Base-by-base conservation (phyloP, 2,888 invertebrate species). In the Loripinus fragilis region DNA sequence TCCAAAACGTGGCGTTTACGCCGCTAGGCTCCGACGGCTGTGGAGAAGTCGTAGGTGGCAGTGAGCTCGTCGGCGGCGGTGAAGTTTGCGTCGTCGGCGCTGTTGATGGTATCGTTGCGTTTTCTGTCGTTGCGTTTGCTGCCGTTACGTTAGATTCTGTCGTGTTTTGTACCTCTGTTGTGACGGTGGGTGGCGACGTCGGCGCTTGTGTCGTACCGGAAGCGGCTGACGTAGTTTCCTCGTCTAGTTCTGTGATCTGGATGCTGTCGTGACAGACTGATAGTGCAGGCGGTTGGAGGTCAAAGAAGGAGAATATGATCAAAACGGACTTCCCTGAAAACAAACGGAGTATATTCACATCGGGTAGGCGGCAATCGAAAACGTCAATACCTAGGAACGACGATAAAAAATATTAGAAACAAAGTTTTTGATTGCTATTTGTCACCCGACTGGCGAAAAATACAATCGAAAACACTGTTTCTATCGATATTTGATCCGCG, bases 271-370 rank as follows among this genome's bases (percentile, higher is more conserved):
- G 15, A 64, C 80, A 80, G 3, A 35, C 69, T 23, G 35, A 28
- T 7, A 35, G 74, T 30, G 28, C 55, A 28, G 71, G 74, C 20
- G 67, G 68, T 52, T 74, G 80, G 0, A 80, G 74, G 15, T 76
- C 72, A 41, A 80, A 76, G 65, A 71, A 80, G 5, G 71, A 33
- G 55, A 76, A 76, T 65, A 71, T 76, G 25, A 80, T n/a, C 20
- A 80, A 45, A n/a, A 80, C 38, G 35, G 68, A 52, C 17, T 67
- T 48, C 20, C 76, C 80, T 80, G 50, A 30, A 60, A 60, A 25
- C 12, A 12, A 12, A n/a, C n/a, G n/a, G n/a, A n/a, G n/a, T n/a
- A n/a, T n/a, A n/a, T n/a, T n/a, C n/a, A n/a, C n/a, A n/a, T n/a
- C n/a, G n/a, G n/a, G n/a, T n/a, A n/a, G n/a, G n/a, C n/a, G n/a